phyloP scores from a whole-genome alignment of 2,888 invertebrate species.

The Dromius quadrimaculatus region DNA sequence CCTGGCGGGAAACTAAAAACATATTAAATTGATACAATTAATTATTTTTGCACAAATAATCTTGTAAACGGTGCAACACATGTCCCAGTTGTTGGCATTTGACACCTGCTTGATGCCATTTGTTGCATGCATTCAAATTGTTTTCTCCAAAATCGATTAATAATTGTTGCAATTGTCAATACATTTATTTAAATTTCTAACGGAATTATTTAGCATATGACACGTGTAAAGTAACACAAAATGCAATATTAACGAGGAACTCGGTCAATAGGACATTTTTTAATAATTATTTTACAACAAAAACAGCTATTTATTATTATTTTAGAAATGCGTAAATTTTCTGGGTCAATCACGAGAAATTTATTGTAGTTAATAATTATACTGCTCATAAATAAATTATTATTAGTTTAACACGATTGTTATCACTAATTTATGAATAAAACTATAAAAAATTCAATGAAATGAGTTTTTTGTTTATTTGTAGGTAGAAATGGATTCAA shows the following conservation, averaged over 20 bases:
- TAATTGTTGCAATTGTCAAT: slow-evolving; percentile 11
- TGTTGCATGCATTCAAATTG: slow-evolving; percentile 21
- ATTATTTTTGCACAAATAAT: slow-evolving; percentile 11
- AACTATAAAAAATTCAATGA: too few species aligned
- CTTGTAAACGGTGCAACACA: slow-evolving; percentile 23
- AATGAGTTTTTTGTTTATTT: slow-evolving; percentile 38
- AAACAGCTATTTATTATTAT: too few species aligned
- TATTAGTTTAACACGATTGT: too few species aligned
- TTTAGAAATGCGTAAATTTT: too few species aligned
- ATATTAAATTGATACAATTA: slow-evolving; percentile 14
- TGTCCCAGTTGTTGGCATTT: slow-evolving; percentile 30
- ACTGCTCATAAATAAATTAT: too few species aligned
- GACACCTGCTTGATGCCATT: slow-evolving; percentile 43
- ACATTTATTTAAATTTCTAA: slow-evolving; percentile 1
- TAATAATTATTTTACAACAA: neutral
- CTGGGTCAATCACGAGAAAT: too few species aligned
- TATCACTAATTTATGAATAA: too few species aligned
- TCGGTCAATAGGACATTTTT: neutral
- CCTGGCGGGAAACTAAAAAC: slow-evolving; percentile 44
- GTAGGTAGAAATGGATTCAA: slow-evolving; percentile 71
- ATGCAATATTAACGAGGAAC: neutral
- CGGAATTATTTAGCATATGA: slow-evolving; percentile 1
- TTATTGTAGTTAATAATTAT: too few species aligned
- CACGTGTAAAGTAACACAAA: neutral
- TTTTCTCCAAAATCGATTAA: neutral